Percentiles rank a stretch among this genome's conserved stretches.
These are phyloP conservation scores for Papilio aristodemus DNA, from an alignment of 1,140 invertebrate genomes.

Conservation along the genomic window DNA sequence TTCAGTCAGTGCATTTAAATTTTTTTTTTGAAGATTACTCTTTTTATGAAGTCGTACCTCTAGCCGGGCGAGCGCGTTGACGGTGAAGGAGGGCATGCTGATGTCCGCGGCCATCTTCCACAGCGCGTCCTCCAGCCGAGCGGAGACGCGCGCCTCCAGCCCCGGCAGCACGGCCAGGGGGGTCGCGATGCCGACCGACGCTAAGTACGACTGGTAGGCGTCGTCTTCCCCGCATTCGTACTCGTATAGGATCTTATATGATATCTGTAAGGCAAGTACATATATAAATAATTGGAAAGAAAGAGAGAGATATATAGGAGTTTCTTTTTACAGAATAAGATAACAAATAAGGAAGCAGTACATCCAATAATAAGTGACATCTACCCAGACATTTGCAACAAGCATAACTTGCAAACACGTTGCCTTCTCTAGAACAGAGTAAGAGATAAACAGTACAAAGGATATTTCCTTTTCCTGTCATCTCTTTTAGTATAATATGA, in stretches of 20 bases:
- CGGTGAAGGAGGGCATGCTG: slow-evolving; percentile 70
- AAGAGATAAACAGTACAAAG: no score
- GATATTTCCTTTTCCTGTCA: no score
- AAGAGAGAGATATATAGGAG: not conserved
- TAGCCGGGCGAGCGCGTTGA: slow-evolving; percentile 64
- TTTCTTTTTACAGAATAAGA: no score
- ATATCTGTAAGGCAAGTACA: slow-evolving; percentile 58
- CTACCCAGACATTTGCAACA: no score
- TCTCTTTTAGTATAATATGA: no score
- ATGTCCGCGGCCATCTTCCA: slow-evolving; percentile 71
- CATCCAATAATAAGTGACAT: no score
- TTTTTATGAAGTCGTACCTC: slow-evolving; percentile 68
- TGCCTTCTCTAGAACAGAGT: no score
- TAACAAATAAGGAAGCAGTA: no score
- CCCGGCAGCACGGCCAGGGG: slow-evolving; percentile 64
- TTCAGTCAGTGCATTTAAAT: no score
- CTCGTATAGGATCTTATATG: slow-evolving; percentile 68
- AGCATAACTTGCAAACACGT: no score
- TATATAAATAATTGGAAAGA: not conserved
- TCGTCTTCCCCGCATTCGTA: slow-evolving; percentile 69
- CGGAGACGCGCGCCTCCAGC: slow-evolving; percentile 60
- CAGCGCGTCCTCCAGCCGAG: slow-evolving; percentile 65
- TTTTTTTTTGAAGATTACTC: no score
- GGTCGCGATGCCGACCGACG: slow-evolving; percentile 60
- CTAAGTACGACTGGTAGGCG: slow-evolving; percentile 64